Percentiles rank a stretch among this genome's conserved stretches.
Conservation (phyloP, 2,888 invertebrate species). For the Euproctis similis region DNA sequence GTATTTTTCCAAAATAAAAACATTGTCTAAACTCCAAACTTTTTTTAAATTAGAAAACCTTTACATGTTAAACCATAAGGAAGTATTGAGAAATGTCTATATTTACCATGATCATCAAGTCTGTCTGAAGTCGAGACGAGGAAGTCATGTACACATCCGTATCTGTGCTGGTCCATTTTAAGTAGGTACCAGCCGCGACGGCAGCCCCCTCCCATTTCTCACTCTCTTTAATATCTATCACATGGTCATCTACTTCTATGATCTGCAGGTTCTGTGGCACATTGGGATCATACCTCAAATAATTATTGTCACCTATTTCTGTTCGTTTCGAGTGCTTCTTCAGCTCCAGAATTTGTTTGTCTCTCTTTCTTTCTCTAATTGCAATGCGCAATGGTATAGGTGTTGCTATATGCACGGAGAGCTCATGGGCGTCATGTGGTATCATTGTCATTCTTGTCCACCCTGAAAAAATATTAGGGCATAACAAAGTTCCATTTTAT, state of each 20-base stretch:
- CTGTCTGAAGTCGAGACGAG: conserved; percentile 49
- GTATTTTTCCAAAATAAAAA: no score
- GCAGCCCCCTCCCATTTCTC: conserved; percentile 48
- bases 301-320: conserved; percentile 47
- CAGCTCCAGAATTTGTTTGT: conserved; percentile 53
- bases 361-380: conserved; percentile 49
- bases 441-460: conserved; percentile 59
- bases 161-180: conserved; percentile 57
- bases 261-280: conserved; percentile 66
- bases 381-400: conserved; percentile 52
- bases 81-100: background rate
- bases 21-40: background rate
- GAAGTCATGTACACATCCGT: conserved; percentile 51
- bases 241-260: conserved; percentile 57
- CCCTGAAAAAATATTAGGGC: no score
- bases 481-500: no score
- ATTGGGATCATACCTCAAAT: conserved; percentile 61
- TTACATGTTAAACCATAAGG: background rate
- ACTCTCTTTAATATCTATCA: conserved; percentile 57
- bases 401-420: conserved; percentile 53
- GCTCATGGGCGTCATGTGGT: conserved; percentile 56
- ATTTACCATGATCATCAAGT: conserved; percentile 65
- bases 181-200: conserved; percentile 51
- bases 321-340: conserved; percentile 46
- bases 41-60: background rate